Base-by-base conservation (phyloP, 2,888 invertebrate genomes). In the Cheilosia soror region DNA sequence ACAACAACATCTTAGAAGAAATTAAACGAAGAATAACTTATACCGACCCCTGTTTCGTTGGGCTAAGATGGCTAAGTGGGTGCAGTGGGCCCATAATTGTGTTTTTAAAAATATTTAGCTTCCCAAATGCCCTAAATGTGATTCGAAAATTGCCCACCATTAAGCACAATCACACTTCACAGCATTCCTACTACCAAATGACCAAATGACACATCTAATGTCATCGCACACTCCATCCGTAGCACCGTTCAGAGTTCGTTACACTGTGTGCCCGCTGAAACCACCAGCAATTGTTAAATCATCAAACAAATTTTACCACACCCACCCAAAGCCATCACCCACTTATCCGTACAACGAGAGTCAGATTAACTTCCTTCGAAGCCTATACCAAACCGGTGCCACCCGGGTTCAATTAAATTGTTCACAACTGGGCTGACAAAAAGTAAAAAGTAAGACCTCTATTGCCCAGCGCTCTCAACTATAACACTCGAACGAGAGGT, bases 361-460 rank as follows among this genome's bases (percentile, higher is more conserved):
- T 33, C 44, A 75, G 73, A 75, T 84, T 68, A 73, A 63, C 73
- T 83, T 79, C 72, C 78, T 82, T 25, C 20, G 5, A 58, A 77
- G 60, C 53, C 60, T 58, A 72, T 58, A 72, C 42, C 58, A 62
- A 65, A 60, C 66, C 40, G 33, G 33, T 33, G 27, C 66, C 37
- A 68, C 63, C 51, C 63, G 63, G 51, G 57, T 76, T 68, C 20
- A 68, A 68, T 83, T 66, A 49, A 73, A 62, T 55, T 65, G 77
- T 33, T 65, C 66, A 58, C 47, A 62, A 15, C 20, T 4, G 49
- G 7, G 37, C 11, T 55, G 5, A 2, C 7, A 47, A 68, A 37
- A 60, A 44, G 29, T 27, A 31, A 63, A 49, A 60, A 75, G 44
- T 40, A 51, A 20, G 2, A n/a, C 42, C 15, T 9, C 55, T 31